These are phyloP conservation scores for Agrilus biguttatus DNA, from an alignment of 2,888 invertebrate species.

Conservation along the genomic window DNA sequence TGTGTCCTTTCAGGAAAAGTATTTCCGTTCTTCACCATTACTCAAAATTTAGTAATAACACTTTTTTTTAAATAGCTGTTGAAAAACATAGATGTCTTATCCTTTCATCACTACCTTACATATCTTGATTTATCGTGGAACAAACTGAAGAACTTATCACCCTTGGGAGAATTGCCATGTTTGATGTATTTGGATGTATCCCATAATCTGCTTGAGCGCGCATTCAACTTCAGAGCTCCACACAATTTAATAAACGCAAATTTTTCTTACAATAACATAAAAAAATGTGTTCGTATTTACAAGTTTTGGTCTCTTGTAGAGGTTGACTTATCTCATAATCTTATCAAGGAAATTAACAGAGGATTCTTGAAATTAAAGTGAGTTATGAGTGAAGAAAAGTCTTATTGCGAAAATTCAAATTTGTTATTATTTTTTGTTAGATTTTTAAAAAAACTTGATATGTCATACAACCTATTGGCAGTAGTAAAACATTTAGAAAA, in stretches of 20 bases:
- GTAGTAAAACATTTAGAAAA: constrained; percentile 40
- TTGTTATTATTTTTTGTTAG: constrained; percentile 22
- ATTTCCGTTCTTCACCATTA: not conserved
- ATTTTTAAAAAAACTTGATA: constrained; percentile 40
- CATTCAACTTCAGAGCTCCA: constrained; percentile 42
- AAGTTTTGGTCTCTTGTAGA: constrained; percentile 47
- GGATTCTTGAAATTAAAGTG: not conserved
- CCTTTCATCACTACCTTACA: constrained; percentile 41
- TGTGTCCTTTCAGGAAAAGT: constrained; percentile 30
- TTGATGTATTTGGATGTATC: constrained; percentile 42
- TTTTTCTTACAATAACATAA: constrained; percentile 42
- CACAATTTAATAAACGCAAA: constrained; percentile 47
- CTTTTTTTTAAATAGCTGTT: constrained; percentile 20
- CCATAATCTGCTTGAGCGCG: constrained; percentile 36
- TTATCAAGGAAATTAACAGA: constrained; percentile 34
- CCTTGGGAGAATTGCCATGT: constrained; percentile 38
- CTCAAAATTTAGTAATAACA: not conserved
- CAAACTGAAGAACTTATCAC: constrained; percentile 34
- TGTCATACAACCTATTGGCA: constrained; percentile 45
- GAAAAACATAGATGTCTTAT: constrained; percentile 36
- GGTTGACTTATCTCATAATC: constrained; percentile 46
- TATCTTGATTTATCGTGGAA: constrained; percentile 46
- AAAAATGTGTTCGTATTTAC: constrained; percentile 36
- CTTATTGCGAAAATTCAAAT: no score
- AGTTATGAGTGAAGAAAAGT: not conserved